These are phyloP conservation scores for Helicolenus hilgendorfi DNA, from an alignment of 2,797 vertebrate genomes.

Conservation along the genomic window DNA sequence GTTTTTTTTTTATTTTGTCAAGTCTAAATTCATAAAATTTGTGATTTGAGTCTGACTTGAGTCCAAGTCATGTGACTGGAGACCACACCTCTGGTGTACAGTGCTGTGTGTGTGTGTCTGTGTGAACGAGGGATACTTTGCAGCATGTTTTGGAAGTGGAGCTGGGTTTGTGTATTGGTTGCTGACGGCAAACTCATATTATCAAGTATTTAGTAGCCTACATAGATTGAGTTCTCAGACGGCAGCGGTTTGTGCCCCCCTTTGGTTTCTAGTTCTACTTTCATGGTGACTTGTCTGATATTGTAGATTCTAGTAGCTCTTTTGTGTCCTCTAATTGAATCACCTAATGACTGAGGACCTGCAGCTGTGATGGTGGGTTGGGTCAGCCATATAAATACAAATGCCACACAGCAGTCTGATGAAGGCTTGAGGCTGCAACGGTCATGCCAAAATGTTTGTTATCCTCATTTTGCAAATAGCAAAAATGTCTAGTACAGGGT, in stretches of 20 bases:
- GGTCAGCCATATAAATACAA: not conserved
- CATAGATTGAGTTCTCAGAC: not conserved
- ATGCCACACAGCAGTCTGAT: not conserved
- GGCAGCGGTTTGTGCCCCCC: not conserved
- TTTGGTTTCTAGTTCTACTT: not conserved
- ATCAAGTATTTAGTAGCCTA: not conserved
- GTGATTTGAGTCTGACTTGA: too few relatives aligned
- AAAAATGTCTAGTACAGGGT: not conserved
- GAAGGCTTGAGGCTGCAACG: not conserved
- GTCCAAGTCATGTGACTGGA: too few relatives aligned
- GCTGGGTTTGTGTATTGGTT: not conserved
- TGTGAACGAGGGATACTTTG: not conserved
- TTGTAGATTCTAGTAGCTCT: not conserved
- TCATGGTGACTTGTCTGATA: not conserved
- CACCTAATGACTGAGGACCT: constrained; percentile 16
- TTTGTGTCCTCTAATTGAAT: not conserved
- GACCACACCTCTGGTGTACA: not conserved
- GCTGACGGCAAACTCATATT: not conserved
- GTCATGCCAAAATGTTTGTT: not conserved
- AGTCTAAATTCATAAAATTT: not conserved
- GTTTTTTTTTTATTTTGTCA: not conserved
- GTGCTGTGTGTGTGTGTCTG: not conserved
- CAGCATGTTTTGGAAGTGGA: not conserved
- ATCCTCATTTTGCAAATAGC: not conserved
- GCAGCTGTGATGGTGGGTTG: constrained; percentile 21